phyloP scores from a whole-genome alignment of 1,140 invertebrate species.

The Polyergus mexicanus region DNA sequence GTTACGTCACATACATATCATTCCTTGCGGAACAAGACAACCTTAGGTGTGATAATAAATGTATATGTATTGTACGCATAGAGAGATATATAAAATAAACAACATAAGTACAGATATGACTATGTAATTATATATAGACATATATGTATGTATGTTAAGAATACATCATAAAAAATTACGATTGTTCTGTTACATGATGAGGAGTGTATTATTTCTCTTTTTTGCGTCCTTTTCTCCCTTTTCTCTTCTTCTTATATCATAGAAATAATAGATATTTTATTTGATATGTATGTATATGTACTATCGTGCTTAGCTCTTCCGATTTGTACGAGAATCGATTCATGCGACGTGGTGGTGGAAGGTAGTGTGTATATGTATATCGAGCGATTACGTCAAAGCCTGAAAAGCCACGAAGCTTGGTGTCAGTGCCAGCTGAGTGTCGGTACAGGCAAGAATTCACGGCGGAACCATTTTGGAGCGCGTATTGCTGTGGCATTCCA shows the following conservation, averaged over 20 bases:
- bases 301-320: neutral
- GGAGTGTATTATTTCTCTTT: slow-evolving; percentile 48
- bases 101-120: slow-evolving; percentile 45
- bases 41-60: slow-evolving; percentile 81
- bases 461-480: neutral
- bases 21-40: slow-evolving; percentile 84
- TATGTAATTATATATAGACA: slow-evolving; percentile 23
- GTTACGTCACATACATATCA: slow-evolving; percentile 84
- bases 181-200: slow-evolving; percentile 78
- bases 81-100: slow-evolving; percentile 41
- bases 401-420: no score
- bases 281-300: no score
- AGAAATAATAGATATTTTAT: neutral
- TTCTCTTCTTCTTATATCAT: neutral
- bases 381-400: neutral
- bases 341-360: neutral
- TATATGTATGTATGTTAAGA: slow-evolving; percentile 72
- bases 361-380: neutral
- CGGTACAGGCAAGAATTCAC: neutral
- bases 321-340: neutral
- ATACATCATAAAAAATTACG: slow-evolving; percentile 71
- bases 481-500: neutral
- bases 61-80: slow-evolving; percentile 60
- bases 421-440: no score
- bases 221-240: slow-evolving; percentile 2